These are phyloP conservation scores for Penaeus japonicus DNA, from an alignment of 1,140 invertebrate genomes.

Conservation along the genomic window DNA sequence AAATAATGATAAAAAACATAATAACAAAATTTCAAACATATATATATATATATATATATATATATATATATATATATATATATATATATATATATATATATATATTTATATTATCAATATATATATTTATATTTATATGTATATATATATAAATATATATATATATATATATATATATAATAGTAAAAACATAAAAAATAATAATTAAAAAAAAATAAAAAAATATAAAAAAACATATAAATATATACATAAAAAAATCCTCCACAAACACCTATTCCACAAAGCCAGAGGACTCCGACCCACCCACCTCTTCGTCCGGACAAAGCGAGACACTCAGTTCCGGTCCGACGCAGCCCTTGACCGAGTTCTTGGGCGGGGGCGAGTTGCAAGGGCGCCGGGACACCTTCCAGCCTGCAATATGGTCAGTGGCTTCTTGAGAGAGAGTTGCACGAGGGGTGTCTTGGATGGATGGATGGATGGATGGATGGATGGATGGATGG, in stretches of 20 bases:
- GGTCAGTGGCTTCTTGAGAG: background rate
- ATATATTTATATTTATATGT: too few species aligned
- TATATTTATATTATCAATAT: too few species aligned
- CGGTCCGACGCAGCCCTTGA: slow-evolving; percentile 8
- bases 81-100: too few species aligned
- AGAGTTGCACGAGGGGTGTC: background rate
- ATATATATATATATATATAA: too few species aligned
- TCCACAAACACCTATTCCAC: background rate
- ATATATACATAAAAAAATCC: background rate
- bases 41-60: too few species aligned
- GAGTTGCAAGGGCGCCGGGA: slow-evolving; percentile 11
- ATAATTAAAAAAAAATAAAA: too few species aligned
- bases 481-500: background rate
- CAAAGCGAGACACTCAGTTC: background rate
- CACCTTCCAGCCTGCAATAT: background rate
- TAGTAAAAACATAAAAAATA: too few species aligned
- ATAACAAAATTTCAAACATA: too few species aligned
- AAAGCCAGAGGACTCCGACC: background rate
- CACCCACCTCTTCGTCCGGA: slow-evolving; percentile 9
- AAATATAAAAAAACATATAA: too few species aligned
- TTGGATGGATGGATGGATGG: background rate
- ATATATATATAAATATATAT: too few species aligned
- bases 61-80: too few species aligned
- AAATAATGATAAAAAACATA: too few species aligned
- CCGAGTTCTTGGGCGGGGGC: slow-evolving; percentile 7